Evolutionary conservation across 2,113 vertebrate genomes (phyloP).

Genomic region (Pluvialis apricaria): DNA sequence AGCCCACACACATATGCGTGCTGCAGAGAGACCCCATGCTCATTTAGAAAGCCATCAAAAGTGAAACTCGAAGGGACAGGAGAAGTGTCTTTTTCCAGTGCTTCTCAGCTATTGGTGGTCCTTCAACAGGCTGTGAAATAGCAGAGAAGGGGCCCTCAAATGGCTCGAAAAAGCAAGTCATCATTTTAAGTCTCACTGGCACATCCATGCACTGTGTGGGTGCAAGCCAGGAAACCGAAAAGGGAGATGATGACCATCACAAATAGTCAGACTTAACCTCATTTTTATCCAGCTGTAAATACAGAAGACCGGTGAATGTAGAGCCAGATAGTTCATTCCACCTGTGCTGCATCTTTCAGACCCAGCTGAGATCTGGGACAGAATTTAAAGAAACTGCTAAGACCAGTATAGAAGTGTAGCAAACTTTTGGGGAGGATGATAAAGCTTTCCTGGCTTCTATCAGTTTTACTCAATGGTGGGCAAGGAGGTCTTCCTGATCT

Average conservation of each 20-base stretch:
- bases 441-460: not conserved
- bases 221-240: not conserved
- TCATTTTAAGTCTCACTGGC: not conserved
- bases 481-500: not conserved
- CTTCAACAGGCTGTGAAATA: not conserved
- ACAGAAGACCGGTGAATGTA: not conserved
- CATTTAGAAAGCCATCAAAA: not conserved
- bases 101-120: not conserved
- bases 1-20: fast-evolving
- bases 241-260: not conserved
- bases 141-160: not conserved
- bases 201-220: not conserved
- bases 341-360: not conserved
- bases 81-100: not conserved
- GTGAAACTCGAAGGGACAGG: not conserved
- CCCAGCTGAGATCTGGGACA: not conserved
- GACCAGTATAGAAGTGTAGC: not conserved
- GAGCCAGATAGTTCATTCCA: not conserved
- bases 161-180: not conserved
- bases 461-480: not conserved
- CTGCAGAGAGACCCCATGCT: not conserved
- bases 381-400: not conserved
- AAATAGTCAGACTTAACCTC: not conserved
- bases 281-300: not conserved
- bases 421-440: not conserved